phyloP scores from a whole-genome alignment of 2,888 invertebrate genomes.

The Synergus umbraculus region DNA sequence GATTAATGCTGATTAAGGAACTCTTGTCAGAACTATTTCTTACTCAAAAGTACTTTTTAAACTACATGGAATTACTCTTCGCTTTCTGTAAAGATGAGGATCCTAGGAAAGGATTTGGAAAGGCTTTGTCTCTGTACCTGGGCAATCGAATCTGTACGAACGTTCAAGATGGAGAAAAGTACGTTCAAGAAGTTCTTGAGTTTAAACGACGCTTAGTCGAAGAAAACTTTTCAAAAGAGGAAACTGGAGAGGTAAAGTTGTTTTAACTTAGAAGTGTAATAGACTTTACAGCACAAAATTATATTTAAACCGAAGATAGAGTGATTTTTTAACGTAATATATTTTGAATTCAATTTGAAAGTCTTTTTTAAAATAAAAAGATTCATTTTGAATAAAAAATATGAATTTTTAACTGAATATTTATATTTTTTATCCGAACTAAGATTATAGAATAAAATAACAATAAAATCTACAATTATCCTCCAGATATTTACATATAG shows the following conservation, averaged over 20 bases:
- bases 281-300: background rate
- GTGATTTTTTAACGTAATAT: too few relatives aligned
- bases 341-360: too few relatives aligned
- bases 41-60: slow-evolving; percentile 77
- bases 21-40: slow-evolving; percentile 80
- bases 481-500: too few relatives aligned
- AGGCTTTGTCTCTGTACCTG: slow-evolving; percentile 80
- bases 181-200: slow-evolving; percentile 76
- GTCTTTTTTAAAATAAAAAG: too few relatives aligned
- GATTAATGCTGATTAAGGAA: slow-evolving; percentile 64
- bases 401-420: too few relatives aligned
- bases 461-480: too few relatives aligned
- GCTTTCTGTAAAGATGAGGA: slow-evolving; percentile 82
- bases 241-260: background rate
- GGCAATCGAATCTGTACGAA: slow-evolving; percentile 80
- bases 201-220: slow-evolving; percentile 40
- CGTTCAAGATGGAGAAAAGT: slow-evolving; percentile 78
- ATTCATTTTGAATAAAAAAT: too few relatives aligned
- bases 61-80: slow-evolving; percentile 82
- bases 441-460: too few relatives aligned
- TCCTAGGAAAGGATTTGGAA: slow-evolving; percentile 79
- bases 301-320: background rate
- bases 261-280: background rate
- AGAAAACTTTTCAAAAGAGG: background rate
- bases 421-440: too few relatives aligned